These are phyloP conservation scores for Stenolophus ochropezus DNA, from an alignment of 2,888 invertebrate genomes.

Conservation along the genomic window DNA sequence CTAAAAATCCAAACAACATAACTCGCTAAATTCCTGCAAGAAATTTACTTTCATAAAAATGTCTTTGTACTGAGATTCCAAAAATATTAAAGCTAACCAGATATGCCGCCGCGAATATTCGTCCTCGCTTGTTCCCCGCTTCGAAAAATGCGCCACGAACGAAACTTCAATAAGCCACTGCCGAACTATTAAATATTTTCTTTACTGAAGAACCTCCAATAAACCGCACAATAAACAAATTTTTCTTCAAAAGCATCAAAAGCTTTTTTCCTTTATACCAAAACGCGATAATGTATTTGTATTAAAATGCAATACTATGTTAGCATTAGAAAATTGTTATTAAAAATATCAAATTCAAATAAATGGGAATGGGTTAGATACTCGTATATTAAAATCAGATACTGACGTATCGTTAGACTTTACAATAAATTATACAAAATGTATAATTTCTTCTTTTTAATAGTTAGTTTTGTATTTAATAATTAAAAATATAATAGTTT, in stretches of 20 bases:
- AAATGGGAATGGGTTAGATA: too few relatives aligned
- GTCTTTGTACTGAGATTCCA: conserved; percentile 66
- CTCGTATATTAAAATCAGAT: too few relatives aligned
- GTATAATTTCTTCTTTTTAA: too few relatives aligned
- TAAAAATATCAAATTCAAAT: too few relatives aligned
- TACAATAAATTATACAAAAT: too few relatives aligned
- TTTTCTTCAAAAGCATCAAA: conserved; percentile 36
- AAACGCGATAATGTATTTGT: too few relatives aligned
- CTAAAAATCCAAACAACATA: conserved; percentile 50
- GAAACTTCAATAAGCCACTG: conserved; percentile 49
- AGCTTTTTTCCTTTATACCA: too few relatives aligned
- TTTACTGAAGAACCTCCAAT: conserved; percentile 39
- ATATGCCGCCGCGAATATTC: conserved; percentile 46
- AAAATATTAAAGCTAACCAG: conserved; percentile 64
- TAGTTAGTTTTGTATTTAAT: too few relatives aligned
- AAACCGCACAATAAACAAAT: conserved; percentile 51
- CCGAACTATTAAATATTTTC: conserved; percentile 59
- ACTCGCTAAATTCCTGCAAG: conserved; percentile 61
- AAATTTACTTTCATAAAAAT: conserved; percentile 63
- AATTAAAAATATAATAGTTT: too few relatives aligned
- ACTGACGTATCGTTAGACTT: too few relatives aligned
- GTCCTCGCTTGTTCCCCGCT: conserved; percentile 12
- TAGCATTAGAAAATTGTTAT: too few relatives aligned
- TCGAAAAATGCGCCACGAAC: conserved; percentile 41
- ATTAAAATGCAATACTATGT: too few relatives aligned